Evolutionary conservation across 1,140 invertebrate species (phyloP).

Genomic region (Hycleus phaleratus): DNA sequence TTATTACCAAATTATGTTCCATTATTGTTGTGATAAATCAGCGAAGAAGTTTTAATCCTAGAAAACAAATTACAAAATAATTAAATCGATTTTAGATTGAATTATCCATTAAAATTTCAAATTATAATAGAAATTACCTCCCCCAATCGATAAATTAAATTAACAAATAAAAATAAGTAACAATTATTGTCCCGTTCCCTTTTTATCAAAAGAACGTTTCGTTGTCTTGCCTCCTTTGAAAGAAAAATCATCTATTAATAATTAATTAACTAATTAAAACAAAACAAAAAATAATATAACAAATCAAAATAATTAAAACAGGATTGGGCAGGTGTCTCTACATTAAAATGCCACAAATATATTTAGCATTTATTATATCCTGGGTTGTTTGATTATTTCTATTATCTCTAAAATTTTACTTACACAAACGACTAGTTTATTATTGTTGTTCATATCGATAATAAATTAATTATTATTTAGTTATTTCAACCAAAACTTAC

Average conservation of each 20-base stretch:
- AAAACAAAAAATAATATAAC: no score
- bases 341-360: neutral
- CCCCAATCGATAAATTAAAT: neutral
- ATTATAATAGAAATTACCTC: neutral
- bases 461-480: constrained; percentile 17
- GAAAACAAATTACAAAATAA: constrained; percentile 23
- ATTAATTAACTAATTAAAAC: no score
- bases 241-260: no score
- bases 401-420: neutral
- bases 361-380: neutral
- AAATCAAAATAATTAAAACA: neutral
- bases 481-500: constrained; percentile 55
- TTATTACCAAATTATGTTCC: neutral
- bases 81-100: neutral
- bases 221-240: no score
- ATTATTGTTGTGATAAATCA: constrained; percentile 13
- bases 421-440: neutral
- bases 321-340: neutral
- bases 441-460: neutral
- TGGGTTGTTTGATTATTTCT: neutral
- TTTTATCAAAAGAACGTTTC: neutral
- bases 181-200: neutral
- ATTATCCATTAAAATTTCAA: neutral
- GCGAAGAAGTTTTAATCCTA: constrained; percentile 34
- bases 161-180: neutral